A percentile compares a stretch with the other conserved stretches of the same genome.
These are phyloP conservation scores for Kryptolebias ocellatus DNA, from an alignment of 2,797 vertebrate genomes.

Conservation along the genomic window DNA sequence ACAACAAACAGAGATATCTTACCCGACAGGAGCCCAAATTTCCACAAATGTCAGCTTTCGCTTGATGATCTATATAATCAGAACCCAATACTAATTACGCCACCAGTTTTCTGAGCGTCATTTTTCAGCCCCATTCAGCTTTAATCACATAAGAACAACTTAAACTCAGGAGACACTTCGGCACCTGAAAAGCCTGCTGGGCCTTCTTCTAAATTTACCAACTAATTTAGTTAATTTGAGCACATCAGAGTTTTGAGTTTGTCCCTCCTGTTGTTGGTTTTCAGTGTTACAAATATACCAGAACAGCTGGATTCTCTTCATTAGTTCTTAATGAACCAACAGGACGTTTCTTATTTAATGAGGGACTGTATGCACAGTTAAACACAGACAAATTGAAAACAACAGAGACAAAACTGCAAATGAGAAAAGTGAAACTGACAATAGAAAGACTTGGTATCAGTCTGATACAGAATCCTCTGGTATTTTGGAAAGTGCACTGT, in stretches of 20 bases:
- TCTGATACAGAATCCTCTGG: too few relatives aligned
- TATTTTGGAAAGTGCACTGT: too few relatives aligned
- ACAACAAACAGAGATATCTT: background rate
- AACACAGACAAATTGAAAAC: constrained; percentile 5
- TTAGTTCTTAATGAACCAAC: constrained; percentile 22
- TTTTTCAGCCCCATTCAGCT: constrained; percentile 25
- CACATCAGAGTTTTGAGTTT: constrained; percentile 14
- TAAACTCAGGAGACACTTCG: constrained; percentile 21
- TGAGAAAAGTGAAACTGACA: too few relatives aligned
- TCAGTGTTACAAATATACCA: constrained; percentile 22
- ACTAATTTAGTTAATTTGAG: constrained; percentile 41
- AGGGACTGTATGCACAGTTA: background rate
- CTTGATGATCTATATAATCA: constrained; percentile 10
- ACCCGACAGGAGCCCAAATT: background rate
- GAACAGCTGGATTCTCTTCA: constrained; percentile 16
- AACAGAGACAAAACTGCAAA: background rate
- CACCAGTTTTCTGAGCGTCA: constrained; percentile 14
- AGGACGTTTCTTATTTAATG: constrained; percentile 7
- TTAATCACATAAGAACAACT: constrained; percentile 36
- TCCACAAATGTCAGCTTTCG: too few relatives aligned
- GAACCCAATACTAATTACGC: constrained; percentile 9
- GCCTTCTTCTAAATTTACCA: constrained; percentile 19
- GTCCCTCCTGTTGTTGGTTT: constrained; percentile 21
- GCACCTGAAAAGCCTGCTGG: constrained; percentile 10
- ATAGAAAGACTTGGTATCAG: background rate